These are phyloP conservation scores for Nannoperca australis DNA, from an alignment of 2,797 vertebrate genomes.

Conservation along the genomic window DNA sequence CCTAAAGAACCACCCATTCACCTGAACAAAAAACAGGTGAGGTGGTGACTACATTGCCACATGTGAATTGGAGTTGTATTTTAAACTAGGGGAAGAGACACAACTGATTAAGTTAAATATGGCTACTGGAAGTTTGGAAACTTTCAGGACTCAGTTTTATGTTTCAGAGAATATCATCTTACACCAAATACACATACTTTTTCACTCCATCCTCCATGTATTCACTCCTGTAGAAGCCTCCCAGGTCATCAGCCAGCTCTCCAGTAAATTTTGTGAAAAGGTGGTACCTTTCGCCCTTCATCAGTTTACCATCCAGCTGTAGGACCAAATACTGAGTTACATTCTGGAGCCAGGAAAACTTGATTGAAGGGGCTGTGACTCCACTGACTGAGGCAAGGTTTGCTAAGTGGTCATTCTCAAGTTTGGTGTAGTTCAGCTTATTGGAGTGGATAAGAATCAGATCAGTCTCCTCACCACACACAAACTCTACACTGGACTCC, in stretches of 20 bases:
- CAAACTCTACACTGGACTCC: constrained; percentile 83
- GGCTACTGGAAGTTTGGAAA: not conserved
- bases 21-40: not conserved
- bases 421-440: constrained; percentile 84
- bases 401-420: not conserved
- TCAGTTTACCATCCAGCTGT: constrained; percentile 75
- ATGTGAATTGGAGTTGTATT: not conserved
- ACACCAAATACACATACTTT: constrained; percentile 82
- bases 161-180: not conserved
- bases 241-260: constrained; percentile 92
- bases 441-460: constrained; percentile 95
- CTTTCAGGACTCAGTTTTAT: not conserved
- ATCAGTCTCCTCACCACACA: constrained; percentile 80
- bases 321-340: constrained; percentile 91
- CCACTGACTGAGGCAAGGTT: constrained; percentile 33
- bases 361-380: constrained; percentile 68
- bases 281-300: constrained; percentile 70
- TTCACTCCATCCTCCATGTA: constrained; percentile 74
- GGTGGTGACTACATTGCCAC: not conserved
- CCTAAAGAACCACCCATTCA: not conserved
- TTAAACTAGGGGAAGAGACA: not conserved
- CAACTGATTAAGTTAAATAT: not conserved
- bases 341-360: constrained; percentile 61
- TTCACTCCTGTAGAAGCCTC: constrained; percentile 95
- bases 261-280: constrained; percentile 85